These are phyloP conservation scores for Scarus forsteni DNA, from an alignment of 2,797 vertebrate species.

Conservation along the genomic window DNA sequence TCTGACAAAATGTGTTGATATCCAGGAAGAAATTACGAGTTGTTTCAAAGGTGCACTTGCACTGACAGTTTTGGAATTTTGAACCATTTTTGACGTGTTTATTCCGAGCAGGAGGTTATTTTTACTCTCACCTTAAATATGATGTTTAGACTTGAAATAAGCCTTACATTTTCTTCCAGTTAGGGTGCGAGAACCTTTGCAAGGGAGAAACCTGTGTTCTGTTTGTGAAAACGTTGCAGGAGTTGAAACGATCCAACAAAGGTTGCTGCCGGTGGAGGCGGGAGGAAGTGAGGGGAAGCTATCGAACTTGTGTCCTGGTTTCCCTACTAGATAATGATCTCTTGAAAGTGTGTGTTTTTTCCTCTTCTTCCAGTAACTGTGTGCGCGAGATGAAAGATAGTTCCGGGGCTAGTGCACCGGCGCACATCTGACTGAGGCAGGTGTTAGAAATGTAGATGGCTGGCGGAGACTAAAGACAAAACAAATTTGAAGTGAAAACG, in stretches of 20 bases:
- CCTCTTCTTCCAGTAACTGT: conserved; percentile 75
- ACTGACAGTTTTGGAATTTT: not conserved
- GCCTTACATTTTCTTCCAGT: conserved; percentile 10
- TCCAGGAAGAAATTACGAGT: not conserved
- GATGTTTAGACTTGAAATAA: conserved; percentile 33
- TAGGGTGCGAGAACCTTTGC: conserved; percentile 40
- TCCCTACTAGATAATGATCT: conserved; percentile 91
- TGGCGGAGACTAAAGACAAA: conserved; percentile 95
- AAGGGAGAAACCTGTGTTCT: conserved; percentile 27
- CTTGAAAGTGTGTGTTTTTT: conserved; percentile 86
- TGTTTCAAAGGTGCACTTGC: not conserved
- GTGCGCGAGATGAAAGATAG: conserved; percentile 90
- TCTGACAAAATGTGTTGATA: not conserved
- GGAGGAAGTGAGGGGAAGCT: conserved; percentile 70
- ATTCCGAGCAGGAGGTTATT: conserved; percentile 5
- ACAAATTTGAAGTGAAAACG: conserved; percentile 99
- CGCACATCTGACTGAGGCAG: conserved; percentile 92
- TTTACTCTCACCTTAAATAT: conserved; percentile 33
- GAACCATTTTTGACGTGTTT: conserved; percentile 14
- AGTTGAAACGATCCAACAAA: conserved; percentile 79
- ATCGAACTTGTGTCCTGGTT: conserved; percentile 86
- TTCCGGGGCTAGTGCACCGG: conserved; percentile 85
- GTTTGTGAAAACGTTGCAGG: conserved; percentile 68
- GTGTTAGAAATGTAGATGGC: conserved; percentile 99
- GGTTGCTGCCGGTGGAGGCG: conserved; percentile 74